Evolutionary conservation across 1,140 invertebrate species (phyloP).

Genomic region (Drosophila ogumai): DNA sequence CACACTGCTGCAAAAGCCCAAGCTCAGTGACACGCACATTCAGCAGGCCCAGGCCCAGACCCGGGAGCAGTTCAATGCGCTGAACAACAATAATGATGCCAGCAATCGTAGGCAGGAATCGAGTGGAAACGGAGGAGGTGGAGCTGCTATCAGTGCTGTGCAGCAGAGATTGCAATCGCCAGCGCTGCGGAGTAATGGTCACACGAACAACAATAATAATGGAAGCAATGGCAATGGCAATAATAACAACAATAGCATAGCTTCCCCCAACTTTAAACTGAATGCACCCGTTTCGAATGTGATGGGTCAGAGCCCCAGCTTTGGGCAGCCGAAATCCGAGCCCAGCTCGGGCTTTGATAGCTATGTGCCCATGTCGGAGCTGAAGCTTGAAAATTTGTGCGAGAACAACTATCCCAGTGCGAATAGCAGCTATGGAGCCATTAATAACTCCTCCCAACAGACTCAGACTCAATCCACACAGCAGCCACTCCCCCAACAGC

Average conservation of each 20-base stretch:
- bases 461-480: conserved; percentile 15
- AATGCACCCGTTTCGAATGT: conserved; percentile 83
- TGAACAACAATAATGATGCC: conserved; percentile 77
- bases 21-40: conserved; percentile 87
- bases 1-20: conserved; percentile 90
- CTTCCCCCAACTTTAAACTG: conserved; percentile 81
- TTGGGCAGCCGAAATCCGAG: conserved; percentile 73
- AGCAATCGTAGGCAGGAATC: conserved; percentile 31
- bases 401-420: conserved; percentile 81
- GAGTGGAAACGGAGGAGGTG: conserved; percentile 1
- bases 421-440: conserved; percentile 65
- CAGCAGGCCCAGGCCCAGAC: conserved; percentile 83
- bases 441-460: conserved; percentile 44
- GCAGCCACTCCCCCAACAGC: conserved; percentile 41
- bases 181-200: conserved; percentile 64
- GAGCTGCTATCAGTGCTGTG: conserved; percentile 61
- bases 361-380: conserved; percentile 78
- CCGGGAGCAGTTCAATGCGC: conserved; percentile 81
- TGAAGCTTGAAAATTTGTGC: conserved; percentile 84
- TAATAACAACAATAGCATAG: conserved; percentile 71
- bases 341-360: conserved; percentile 84
- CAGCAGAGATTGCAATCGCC: conserved; percentile 77
- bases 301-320: conserved; percentile 36
- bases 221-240: conserved; percentile 36
- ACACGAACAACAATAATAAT: conserved; percentile 50